Percentiles rank a stretch among this genome's conserved stretches.
Conservation (phyloP, 2,113 vertebrate species). For the Agapornis roseicollis region DNA sequence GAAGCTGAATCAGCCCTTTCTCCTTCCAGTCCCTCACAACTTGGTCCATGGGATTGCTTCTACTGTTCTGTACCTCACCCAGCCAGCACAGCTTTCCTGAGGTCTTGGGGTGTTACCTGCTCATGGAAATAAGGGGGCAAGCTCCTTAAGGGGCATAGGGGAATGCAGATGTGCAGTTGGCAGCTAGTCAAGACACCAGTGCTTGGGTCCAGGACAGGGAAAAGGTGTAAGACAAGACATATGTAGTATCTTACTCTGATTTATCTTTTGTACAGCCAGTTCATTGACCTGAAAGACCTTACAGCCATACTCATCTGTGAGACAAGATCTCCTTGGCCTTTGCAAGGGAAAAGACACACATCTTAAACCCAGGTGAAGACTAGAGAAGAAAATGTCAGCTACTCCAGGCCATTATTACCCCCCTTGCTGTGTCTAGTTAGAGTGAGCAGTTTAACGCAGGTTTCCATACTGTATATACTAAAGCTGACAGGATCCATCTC, state of each 20-base stretch:
- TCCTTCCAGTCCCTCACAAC: background rate
- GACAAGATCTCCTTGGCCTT: background rate
- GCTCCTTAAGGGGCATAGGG: background rate
- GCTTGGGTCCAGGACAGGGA: background rate
- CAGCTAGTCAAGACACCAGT: background rate
- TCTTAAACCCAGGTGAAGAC: background rate
- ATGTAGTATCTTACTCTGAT: background rate
- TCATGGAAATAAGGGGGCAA: background rate
- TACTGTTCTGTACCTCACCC: background rate
- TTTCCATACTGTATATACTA: background rate
- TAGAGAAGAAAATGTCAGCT: background rate
- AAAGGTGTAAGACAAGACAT: background rate
- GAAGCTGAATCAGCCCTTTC: constrained; percentile 29
- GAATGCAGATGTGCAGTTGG: background rate
- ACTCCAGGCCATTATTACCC: background rate
- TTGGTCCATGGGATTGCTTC: background rate
- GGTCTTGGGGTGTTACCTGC: background rate
- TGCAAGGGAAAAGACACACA: background rate
- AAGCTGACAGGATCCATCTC: background rate
- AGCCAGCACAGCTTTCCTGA: background rate
- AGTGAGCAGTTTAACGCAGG: background rate
- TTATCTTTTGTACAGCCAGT: background rate
- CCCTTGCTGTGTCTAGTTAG: background rate
- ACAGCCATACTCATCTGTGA: background rate
- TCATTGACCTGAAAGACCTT: background rate